phyloP scores from a whole-genome alignment of 2,797 vertebrate species.

The Euthynnus affinis region DNA sequence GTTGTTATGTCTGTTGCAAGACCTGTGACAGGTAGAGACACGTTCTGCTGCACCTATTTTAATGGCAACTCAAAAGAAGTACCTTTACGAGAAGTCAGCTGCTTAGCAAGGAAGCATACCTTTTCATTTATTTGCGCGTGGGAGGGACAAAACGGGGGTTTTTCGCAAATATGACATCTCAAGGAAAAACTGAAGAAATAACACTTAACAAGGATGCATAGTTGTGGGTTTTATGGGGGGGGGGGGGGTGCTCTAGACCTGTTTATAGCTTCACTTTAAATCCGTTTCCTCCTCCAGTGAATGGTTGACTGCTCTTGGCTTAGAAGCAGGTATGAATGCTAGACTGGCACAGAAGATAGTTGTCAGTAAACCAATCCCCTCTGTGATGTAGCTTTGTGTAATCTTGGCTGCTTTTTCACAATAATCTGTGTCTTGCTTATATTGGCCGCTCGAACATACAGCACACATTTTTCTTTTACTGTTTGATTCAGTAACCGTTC shows the following conservation, averaged over 20 bases:
- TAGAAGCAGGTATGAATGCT: constrained; percentile 25
- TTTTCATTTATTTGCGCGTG: neutral
- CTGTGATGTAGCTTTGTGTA: neutral
- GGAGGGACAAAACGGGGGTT: neutral
- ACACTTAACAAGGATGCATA: constrained; percentile 62
- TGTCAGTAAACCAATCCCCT: neutral
- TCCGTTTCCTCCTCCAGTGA: constrained; percentile 39
- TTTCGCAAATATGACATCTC: neutral
- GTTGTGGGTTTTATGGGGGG: constrained; percentile 46
- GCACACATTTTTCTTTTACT: neutral
- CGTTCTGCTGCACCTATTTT: constrained; percentile 27
- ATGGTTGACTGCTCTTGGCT: constrained; percentile 16
- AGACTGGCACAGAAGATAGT: neutral
- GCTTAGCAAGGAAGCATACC: neutral
- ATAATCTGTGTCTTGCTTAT: neutral
- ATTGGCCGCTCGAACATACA: neutral
- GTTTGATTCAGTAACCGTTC: neutral
- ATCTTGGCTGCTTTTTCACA: neutral
- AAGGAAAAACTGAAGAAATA: constrained; percentile 35
- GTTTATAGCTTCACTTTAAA: constrained; percentile 48
- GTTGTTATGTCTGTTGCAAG: constrained; percentile 52
- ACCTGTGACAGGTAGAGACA: constrained; percentile 53
- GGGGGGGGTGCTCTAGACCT: neutral
- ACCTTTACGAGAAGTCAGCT: constrained; percentile 25
- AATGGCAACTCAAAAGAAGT: neutral